These are phyloP conservation scores for Bubo scandiacus DNA, from an alignment of 2,113 vertebrate genomes.

Conservation along the genomic window DNA sequence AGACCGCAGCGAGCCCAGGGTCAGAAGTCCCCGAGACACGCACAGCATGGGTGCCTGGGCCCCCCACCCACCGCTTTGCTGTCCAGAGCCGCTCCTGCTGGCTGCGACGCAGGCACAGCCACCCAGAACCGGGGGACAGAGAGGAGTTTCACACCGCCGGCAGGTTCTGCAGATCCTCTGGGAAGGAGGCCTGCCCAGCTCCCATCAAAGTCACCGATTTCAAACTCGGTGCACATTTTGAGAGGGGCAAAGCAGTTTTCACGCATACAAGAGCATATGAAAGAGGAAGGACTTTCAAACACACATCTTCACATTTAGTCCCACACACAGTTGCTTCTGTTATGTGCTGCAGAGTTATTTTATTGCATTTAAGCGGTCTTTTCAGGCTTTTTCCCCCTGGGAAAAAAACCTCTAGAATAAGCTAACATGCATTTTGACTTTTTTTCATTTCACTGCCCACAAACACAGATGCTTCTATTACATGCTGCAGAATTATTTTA, in stretches of 20 bases:
- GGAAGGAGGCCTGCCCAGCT: neutral
- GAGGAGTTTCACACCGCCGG: neutral
- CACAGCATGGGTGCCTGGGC: neutral
- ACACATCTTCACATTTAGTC: neutral
- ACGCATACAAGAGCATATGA: rapidly evolving
- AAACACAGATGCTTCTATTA: neutral
- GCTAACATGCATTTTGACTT: neutral
- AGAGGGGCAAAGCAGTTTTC: neutral
- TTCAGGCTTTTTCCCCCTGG: neutral
- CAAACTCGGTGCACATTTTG: rapidly evolving
- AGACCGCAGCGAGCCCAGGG: neutral
- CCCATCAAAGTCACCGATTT: neutral
- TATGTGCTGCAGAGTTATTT: neutral
- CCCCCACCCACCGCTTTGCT: neutral
- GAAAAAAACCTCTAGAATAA: neutral
- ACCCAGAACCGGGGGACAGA: rapidly evolving
- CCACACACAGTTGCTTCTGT: neutral
- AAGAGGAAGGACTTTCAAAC: neutral
- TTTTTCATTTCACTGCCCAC: neutral
- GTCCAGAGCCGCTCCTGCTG: neutral
- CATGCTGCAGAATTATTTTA: neutral
- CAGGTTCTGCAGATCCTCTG: neutral
- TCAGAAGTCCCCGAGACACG: rapidly evolving
- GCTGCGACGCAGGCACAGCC: rapidly evolving
- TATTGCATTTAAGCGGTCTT: neutral